Evolutionary conservation across 1,140 invertebrate genomes (phyloP), one percentile per base, ranked within the genome.

Genomic region (Ceratosolen fusciceps): DNA sequence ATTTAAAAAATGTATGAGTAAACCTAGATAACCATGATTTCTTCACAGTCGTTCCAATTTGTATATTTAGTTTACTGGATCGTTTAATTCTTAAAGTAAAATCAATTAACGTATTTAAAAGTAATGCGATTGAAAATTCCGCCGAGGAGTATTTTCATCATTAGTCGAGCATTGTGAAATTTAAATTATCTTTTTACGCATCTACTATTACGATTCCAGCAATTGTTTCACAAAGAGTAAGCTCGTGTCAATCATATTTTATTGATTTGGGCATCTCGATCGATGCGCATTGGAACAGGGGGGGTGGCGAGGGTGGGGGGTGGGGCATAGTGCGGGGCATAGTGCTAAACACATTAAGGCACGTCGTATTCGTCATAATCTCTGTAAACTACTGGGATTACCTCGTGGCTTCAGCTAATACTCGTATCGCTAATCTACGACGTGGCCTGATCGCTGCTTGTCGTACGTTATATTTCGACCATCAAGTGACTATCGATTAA

Each of bases 311-410:
- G 60, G n/a, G 65, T n/a, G n/a, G n/a, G n/a, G n/a, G n/a, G n/a
- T n/a, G n/a, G n/a, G n/a, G n/a, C n/a, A n/a, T n/a, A n/a, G n/a
- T n/a, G n/a, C n/a, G n/a, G n/a, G n/a, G n/a, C n/a, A n/a, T n/a
- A n/a, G n/a, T n/a, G n/a, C n/a, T n/a, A n/a, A n/a, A n/a, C n/a
- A 71, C 49, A 60, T 60, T 58, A 77, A 58, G 67, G 75, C 37
- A 58, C 54, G 56, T 77, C 72, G 47, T 68, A 80, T 54, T 74
- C 71, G 43, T 68, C 34, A 67, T 74, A 80, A 74, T 80, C 78
- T 80, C 78, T 34, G 65, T 68, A 80, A 80, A 74, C 52, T 80
- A 34, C n/a, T 39, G 9, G 77, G 56, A 73, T 72, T 79, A 79
- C 49, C 24, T 31, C 3, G 37, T 47, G 10, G 62, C 4, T 67